Base-by-base conservation (phyloP, 2,888 invertebrate species). In the Hyposoter didymator region DNA sequence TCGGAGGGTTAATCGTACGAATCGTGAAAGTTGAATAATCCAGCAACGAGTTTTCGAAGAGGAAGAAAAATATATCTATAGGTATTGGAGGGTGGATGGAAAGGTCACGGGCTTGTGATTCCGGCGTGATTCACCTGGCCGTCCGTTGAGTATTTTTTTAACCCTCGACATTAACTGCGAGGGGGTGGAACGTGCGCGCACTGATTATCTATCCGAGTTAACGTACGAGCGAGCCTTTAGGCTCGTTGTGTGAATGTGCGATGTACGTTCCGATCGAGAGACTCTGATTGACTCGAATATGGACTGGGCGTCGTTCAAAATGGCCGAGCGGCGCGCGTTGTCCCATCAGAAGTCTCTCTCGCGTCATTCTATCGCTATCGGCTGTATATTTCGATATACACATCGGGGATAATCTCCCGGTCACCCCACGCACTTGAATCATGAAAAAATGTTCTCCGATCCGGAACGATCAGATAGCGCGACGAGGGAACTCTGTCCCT, bases 71-170 rank as follows among this genome's bases (percentile, higher is more conserved):
- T 87, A 84, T 83, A 70, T 73, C 32, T 76, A 72, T 45, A 84
- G 66, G 64, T 88, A 76, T 88, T 82, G 86, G 89, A 88, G 86
- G 79, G 78, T 45, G 49, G 47, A 52, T 55, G 67, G 59, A 64
- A 87, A 90, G 92, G 93, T 93, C 92, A 93, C 92, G 93, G 91
- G 87, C 90, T 90, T 89, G 88, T 92, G 92, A 92, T 89, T 92
- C 86, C 90, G 92, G 93, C 93, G 93, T 94, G 93, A 94, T 94
- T 94, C 94, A 94, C 94, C 94, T 94, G 94, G 94, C 87, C 89
- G 89, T 78, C 92, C 91, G 93, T 93, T 91, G 91, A 89, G 88
- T 91, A 92, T 92, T 73, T 67, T 78, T 72, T 82, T 82, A 75
- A 80, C 84, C 75, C 84, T 70, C 52, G 12, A 52, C 72, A 28